Conservation (phyloP, 2,888 invertebrate genomes). For the Eudasyphora cyanicolor region DNA sequence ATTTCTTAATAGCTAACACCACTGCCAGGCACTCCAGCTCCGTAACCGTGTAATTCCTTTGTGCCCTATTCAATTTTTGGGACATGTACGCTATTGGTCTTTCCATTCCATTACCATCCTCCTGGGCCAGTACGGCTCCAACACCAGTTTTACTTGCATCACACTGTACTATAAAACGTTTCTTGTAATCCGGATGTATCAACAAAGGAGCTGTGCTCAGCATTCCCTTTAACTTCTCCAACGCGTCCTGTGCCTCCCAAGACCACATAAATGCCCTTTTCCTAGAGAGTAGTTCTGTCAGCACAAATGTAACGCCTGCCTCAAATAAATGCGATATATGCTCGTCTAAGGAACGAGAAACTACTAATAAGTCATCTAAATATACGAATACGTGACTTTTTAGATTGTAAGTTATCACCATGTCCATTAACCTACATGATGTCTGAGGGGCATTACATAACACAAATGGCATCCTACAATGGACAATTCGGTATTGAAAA, state of each 20-base stretch:
- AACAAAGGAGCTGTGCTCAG: too few species aligned
- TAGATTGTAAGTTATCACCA: too few species aligned
- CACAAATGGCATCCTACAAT: not conserved
- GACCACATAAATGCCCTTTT: constrained; percentile 11
- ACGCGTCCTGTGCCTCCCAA: not conserved
- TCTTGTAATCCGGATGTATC: not conserved
- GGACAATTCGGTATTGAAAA: not conserved
- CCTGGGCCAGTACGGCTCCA: constrained; percentile 21
- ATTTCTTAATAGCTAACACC: too few species aligned
- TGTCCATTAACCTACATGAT: too few species aligned
- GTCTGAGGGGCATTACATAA: constrained; percentile 34
- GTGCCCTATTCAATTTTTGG: too few species aligned
- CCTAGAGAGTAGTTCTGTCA: not conserved
- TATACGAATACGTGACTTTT: constrained; percentile 20
- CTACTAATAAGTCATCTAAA: constrained; percentile 33
- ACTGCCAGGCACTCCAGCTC: too few species aligned
- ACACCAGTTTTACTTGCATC: constrained; percentile 29
- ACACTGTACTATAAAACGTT: constrained; percentile 5
- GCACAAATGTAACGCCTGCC: not conserved
- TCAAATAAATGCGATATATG: constrained; percentile 34
- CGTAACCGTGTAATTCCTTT: too few species aligned
- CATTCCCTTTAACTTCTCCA: too few species aligned
- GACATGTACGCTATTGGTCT: too few species aligned
- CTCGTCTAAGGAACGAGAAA: constrained; percentile 24
- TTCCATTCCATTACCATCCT: too few species aligned